Conservation (phyloP, 2,113 vertebrate species). For the Hippopotamus amphibius region DNA sequence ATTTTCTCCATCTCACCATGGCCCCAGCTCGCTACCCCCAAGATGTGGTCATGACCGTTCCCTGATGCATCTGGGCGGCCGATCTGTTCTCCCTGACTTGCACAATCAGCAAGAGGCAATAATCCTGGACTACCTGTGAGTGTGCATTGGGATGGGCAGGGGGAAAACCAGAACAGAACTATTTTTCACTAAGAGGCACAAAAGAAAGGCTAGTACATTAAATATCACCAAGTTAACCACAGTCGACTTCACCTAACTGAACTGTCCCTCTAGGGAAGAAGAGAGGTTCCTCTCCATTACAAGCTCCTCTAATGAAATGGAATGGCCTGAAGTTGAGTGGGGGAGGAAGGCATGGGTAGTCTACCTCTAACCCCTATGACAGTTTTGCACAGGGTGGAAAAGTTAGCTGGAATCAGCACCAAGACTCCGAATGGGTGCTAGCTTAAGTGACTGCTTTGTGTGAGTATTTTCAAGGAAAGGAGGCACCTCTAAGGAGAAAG, state of each 20-base stretch:
- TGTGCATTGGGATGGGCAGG: background rate
- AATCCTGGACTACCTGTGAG: background rate
- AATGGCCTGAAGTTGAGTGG: background rate
- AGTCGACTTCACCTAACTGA: background rate
- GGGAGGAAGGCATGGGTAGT: background rate
- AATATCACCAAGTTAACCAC: background rate
- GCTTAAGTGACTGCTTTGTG: background rate
- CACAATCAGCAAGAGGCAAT: background rate
- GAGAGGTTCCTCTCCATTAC: background rate
- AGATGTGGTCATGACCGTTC: background rate
- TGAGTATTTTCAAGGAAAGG: background rate
- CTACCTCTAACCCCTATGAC: background rate
- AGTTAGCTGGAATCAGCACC: background rate
- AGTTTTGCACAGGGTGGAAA: background rate
- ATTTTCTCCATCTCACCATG: background rate
- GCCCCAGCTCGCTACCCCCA: background rate
- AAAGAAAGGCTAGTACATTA: background rate
- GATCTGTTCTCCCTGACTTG: background rate
- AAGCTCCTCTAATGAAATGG: background rate
- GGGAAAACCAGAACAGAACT: background rate
- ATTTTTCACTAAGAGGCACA: background rate
- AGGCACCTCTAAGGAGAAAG: background rate
- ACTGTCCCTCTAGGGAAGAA: background rate
- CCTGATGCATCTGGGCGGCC: background rate
- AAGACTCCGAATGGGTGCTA: background rate